A percentile compares a stretch with the other conserved stretches of the same genome.
These are phyloP conservation scores for Pipistrellus kuhlii DNA, from an alignment of 2,797 vertebrate species.

Conservation along the genomic window DNA sequence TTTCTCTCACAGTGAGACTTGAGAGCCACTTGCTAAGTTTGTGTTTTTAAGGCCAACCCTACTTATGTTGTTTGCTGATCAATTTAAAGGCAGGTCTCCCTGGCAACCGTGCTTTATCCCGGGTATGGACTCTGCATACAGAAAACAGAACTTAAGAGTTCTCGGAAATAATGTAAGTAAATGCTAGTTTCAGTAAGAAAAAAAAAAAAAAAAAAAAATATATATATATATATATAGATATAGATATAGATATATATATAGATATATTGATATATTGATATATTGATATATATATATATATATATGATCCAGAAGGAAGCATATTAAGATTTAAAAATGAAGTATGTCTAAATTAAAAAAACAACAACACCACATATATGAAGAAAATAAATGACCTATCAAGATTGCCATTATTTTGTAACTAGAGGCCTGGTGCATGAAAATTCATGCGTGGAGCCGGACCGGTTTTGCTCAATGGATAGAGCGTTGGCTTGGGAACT, in stretches of 20 bases:
- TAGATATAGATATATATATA: too few relatives aligned
- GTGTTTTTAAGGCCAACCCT: constrained; percentile 9
- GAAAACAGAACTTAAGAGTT: not conserved
- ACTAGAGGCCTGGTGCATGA: too few relatives aligned
- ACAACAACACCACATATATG: not conserved
- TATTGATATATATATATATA: too few relatives aligned
- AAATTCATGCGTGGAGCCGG: too few relatives aligned
- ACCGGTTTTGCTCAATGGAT: too few relatives aligned
- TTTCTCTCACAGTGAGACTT: constrained; percentile 39
- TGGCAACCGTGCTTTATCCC: not conserved
- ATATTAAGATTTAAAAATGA: not conserved
- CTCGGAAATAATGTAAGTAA: not conserved
- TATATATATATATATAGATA: too few relatives aligned
- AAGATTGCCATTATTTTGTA: not conserved
- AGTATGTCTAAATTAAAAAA: not conserved
- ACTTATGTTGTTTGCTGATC: constrained; percentile 26
- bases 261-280: too few relatives aligned
- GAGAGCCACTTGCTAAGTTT: constrained; percentile 28
- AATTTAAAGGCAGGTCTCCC: constrained; percentile 57
- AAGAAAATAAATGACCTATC: constrained; percentile 33
- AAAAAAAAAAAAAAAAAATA: not conserved
- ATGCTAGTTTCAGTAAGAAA: not conserved
- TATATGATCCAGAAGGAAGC: not conserved
- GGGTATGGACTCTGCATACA: not conserved
- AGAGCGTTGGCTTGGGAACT: too few relatives aligned